Evolutionary conservation across 2,888 invertebrate genomes (phyloP), one percentile per base, ranked within the genome.

Genomic region (Xylota segnis): DNA sequence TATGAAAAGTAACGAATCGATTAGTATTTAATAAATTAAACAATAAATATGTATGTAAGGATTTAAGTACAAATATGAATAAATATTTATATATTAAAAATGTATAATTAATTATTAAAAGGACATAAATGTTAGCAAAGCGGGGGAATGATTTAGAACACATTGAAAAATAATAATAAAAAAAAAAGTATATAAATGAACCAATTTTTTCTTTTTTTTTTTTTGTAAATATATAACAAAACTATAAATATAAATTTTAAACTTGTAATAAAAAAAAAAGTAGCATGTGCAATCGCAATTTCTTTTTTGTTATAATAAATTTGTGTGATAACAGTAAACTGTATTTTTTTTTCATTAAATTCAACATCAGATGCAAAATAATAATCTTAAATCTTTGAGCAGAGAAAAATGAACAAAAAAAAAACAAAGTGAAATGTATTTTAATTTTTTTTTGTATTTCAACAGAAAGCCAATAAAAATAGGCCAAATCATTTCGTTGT

Each of bases 261-360:
- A 61, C 65, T n/a, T 63, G 32, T 54, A 65, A 68, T 9, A 71
- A 71, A 56, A 65, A 87, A 87, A 88, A 87, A 86, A 87, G 84
- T 88, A 88, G 87, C 87, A 88, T 89, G 89, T 89, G 90, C 89
- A 89, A 89, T 89, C 89, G 89, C 89, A 89, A 88, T 88, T 88
- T 88, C 83, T 87, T 87, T 71, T 76, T 77, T 63, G 52, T 61
- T 61, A 65, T 47, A 61, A 70, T 68, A 32, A 70, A 47, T 50
- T 63, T 84, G 59, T 87, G 71, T 74, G 40, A 50, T 71, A 74
- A 52, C 37, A 74, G 50, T 74, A 29, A 65, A 75, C 32, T 47
- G 74, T 16, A 52, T 75, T 83, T 70, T 18, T 61, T 27, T 54
- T 56, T 45, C 63, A n/a, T 66, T 7, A 9, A 45, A 54, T 72